Conservation (phyloP, 1,140 invertebrate species). For the Tribolium madens region DNA sequence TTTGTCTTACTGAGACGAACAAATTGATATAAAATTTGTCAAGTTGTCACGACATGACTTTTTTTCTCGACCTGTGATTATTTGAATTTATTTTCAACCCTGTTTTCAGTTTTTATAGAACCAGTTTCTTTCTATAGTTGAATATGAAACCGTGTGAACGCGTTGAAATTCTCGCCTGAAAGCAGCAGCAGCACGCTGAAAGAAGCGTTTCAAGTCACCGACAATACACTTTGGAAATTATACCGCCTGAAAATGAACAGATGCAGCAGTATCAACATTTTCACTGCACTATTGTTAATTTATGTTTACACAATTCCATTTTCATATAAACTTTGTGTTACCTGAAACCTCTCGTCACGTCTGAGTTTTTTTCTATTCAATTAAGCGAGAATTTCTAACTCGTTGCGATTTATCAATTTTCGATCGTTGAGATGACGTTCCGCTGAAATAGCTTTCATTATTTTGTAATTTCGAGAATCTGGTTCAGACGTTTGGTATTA, state of each 20-base stretch:
- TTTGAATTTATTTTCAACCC: too few species aligned
- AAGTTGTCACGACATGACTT: too few species aligned
- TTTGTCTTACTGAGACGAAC: too few species aligned
- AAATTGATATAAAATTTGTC: too few species aligned
- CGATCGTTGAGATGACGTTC: constrained; percentile 19
- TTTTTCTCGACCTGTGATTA: too few species aligned
- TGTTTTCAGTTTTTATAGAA: background rate
- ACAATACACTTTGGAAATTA: background rate
- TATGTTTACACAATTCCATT: background rate
- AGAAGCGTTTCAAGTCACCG: background rate
- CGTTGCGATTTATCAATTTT: constrained; percentile 25
- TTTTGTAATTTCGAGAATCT: constrained; percentile 26
- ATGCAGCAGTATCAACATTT: background rate
- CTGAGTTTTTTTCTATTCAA: background rate
- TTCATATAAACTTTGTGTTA: too few species aligned
- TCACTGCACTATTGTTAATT: background rate
- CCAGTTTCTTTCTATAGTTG: background rate
- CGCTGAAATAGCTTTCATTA: constrained; percentile 28
- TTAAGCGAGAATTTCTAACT: too few species aligned
- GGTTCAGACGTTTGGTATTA: constrained; percentile 26
- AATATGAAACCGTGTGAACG: background rate
- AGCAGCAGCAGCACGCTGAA: background rate
- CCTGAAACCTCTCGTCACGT: background rate
- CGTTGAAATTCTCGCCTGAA: background rate
- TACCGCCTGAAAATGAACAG: background rate